Evolutionary conservation across 2,888 invertebrate species (phyloP).

Genomic region (Apotomis turbidana): DNA sequence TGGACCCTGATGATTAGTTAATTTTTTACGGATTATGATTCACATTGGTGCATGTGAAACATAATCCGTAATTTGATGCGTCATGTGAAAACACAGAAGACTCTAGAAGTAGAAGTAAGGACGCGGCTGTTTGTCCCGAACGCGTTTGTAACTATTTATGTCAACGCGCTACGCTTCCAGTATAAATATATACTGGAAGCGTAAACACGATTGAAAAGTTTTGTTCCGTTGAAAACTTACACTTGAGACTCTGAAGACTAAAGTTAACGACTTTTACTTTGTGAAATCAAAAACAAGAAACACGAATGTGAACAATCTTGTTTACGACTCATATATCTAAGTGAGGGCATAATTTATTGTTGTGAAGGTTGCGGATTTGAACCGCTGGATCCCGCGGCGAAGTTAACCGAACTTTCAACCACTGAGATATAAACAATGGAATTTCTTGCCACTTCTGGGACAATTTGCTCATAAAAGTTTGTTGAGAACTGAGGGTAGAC

Average conservation of each 20-base stretch:
- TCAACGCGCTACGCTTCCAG: too few relatives aligned
- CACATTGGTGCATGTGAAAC: too few relatives aligned
- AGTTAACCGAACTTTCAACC: slow-evolving; percentile 33
- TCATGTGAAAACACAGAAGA: too few relatives aligned
- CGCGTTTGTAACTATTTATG: too few relatives aligned
- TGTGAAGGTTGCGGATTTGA: slow-evolving; percentile 20
- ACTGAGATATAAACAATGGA: slow-evolving; percentile 30
- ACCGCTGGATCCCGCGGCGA: slow-evolving; percentile 10
- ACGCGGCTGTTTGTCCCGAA: too few relatives aligned
- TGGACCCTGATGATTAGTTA: too few relatives aligned
- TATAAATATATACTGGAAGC: too few relatives aligned
- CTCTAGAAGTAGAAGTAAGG: too few relatives aligned
- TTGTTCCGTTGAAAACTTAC: too few relatives aligned
- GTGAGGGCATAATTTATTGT: slow-evolving; percentile 25
- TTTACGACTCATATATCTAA: slow-evolving; percentile 18
- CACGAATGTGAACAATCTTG: slow-evolving; percentile 13
- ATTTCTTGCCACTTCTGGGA: slow-evolving; percentile 31
- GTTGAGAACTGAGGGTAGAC: slow-evolving; percentile 6
- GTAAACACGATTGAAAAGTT: too few relatives aligned
- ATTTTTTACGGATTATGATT: too few relatives aligned
- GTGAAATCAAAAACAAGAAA: not conserved
- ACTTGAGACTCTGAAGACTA: not conserved
- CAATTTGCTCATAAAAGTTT: slow-evolving; percentile 34
- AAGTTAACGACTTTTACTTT: slow-evolving; percentile 1
- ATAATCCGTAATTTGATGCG: too few relatives aligned